Evolutionary conservation across 1,140 invertebrate genomes (phyloP).

Genomic region (Diachasma alloeum): DNA sequence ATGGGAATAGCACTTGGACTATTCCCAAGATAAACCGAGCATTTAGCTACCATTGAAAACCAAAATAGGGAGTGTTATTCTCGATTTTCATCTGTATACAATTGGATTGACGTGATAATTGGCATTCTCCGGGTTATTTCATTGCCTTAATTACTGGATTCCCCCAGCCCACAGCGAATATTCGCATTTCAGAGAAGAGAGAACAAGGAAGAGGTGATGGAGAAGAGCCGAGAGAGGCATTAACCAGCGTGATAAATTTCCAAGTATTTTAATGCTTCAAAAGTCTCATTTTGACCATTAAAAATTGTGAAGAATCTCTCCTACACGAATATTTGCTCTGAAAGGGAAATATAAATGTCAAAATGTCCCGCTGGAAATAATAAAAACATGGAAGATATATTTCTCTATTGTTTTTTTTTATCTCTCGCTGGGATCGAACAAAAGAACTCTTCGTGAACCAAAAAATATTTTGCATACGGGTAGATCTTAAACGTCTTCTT

Average conservation of each 20-base stretch:
- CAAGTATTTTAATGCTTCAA: too few relatives aligned
- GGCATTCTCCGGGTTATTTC: neutral
- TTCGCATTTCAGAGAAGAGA: neutral
- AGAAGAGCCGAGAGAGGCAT: neutral
- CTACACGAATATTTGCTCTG: too few relatives aligned
- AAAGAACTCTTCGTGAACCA: neutral
- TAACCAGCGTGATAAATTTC: neutral
- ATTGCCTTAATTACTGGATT: slow-evolving; percentile 1
- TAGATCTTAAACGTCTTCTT: neutral
- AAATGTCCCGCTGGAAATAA: too few relatives aligned
- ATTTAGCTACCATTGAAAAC: neutral
- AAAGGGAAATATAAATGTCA: too few relatives aligned
- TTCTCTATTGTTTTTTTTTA: neutral
- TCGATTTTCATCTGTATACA: neutral
- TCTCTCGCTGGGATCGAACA: neutral
- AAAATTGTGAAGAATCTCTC: too few relatives aligned
- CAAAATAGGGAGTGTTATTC: neutral
- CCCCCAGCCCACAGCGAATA: neutral
- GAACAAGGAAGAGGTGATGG: neutral
- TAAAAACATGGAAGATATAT: neutral
- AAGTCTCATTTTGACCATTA: too few relatives aligned
- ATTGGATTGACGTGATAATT: slow-evolving; percentile 12
- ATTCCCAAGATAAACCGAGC: neutral
- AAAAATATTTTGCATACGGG: neutral
- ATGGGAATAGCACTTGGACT: neutral